Percentiles rank a stretch among this genome's conserved stretches.
phyloP scores from a whole-genome alignment of 2,888 invertebrate genomes.

The Hypomecis punctinalis region DNA sequence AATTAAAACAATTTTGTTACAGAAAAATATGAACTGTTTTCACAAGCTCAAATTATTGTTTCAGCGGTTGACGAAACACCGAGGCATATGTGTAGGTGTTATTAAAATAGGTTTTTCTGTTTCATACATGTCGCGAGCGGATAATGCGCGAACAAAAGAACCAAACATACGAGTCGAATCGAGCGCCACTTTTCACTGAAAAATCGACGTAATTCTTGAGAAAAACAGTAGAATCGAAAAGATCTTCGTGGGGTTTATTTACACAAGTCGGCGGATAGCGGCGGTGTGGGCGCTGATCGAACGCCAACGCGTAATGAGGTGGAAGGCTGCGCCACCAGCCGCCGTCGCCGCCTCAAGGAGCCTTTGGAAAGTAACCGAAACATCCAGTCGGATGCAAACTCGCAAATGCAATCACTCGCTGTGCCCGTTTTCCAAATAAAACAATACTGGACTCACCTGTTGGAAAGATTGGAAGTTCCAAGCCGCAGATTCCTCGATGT shows the following conservation, averaged over 20 bases:
- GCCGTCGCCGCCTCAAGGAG: constrained; percentile 49
- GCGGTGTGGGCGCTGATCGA: constrained; percentile 50
- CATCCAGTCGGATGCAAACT: constrained; percentile 57
- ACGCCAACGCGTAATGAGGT: constrained; percentile 45
- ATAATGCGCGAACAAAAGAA: constrained; percentile 77
- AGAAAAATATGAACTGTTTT: constrained; percentile 9
- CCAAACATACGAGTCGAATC: constrained; percentile 76
- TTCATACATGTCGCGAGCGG: constrained; percentile 64
- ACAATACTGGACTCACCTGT: constrained; percentile 67
- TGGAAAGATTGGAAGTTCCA: constrained; percentile 64
- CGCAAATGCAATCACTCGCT: constrained; percentile 69
- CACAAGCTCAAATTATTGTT: constrained; percentile 43
- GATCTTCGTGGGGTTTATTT: constrained; percentile 53
- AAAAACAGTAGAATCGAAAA: constrained; percentile 50
- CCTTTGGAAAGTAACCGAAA: constrained; percentile 68
- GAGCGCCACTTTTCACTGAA: constrained; percentile 68
- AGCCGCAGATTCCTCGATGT: constrained; percentile 64
- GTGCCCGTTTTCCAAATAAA: constrained; percentile 52
- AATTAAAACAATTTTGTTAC: background rate
- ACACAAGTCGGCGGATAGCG: constrained; percentile 59
- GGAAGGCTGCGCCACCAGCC: constrained; percentile 34
- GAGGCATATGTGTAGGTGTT: constrained; percentile 46
- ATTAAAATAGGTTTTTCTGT: constrained; percentile 71
- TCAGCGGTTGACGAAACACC: constrained; percentile 44
- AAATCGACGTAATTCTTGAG: constrained; percentile 56